Base-by-base conservation (phyloP, 2,113 vertebrate genomes). In the Periophthalmodon schlosseri region DNA sequence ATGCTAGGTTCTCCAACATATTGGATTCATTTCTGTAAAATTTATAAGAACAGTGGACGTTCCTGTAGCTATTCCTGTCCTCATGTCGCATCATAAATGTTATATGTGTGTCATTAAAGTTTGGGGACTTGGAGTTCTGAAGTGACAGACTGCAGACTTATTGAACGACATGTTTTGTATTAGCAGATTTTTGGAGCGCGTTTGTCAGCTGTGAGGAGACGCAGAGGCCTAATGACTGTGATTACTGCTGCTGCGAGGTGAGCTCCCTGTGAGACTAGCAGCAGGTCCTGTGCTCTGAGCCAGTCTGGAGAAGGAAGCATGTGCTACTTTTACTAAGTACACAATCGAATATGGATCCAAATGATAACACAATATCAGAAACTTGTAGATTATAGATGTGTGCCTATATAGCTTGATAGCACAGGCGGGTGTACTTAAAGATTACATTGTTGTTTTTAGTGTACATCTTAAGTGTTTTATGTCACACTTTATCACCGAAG, bases 21-120 rank as follows among this genome's bases (percentile, higher is more conserved):
- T 87, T 88, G 33, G 34, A 70, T 86, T 77, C 20, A 75, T 56
- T 44, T 81, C 20, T 73, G 56, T 69, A 87, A 90, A 85, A 88
- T 91, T 86, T 71, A 90, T 88, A 76, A 83, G 69, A 12, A 47
- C 28, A 44, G 60, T 5, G 3, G 3, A 20, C 50, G 67, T 68
- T 47, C 65, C 34, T 39, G 34, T 18, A 58, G 56, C 28, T 52
- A 61, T 70, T 83, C 70, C 50, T 50, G 49, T 47, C 69, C 21
- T 57, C 34, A 76, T 21, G 50, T 52, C 49, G 56, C 24, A 12
- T n/a, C 58, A 66, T 16, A 2, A 56, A 14, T 34, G 39, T 72
- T 28, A 44, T 20, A 28, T 36, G 4, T 13, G 18, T 18, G 16
- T 77, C 65, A 71, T 58, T 5, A 3, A 63, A 39, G 28, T 56